A percentile compares a stretch with the other conserved stretches of the same genome.
Evolutionary conservation across 2,113 vertebrate genomes (phyloP).

Genomic region (Chinchilla lanigera): DNA sequence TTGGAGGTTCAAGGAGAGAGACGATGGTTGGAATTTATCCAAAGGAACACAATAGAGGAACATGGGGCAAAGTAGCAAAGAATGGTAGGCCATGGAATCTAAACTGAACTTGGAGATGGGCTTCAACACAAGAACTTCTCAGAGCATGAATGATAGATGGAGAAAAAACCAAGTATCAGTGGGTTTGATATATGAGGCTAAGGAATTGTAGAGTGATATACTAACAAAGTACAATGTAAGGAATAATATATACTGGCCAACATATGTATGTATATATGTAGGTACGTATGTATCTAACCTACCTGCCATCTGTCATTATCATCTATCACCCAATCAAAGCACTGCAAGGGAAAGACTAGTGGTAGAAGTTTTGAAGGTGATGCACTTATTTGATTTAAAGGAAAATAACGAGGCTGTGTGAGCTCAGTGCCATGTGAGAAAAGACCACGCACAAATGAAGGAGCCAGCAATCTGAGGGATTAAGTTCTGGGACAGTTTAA

Average conservation of each 20-base stretch:
- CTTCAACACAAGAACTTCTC: background rate
- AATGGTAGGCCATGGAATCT: background rate
- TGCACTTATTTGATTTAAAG: background rate
- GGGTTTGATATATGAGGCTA: background rate
- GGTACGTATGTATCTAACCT: background rate
- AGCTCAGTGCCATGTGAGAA: background rate
- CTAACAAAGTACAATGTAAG: background rate
- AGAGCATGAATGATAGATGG: background rate
- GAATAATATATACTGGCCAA: background rate
- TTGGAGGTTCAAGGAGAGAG: background rate
- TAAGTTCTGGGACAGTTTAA: background rate
- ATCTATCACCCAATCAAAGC: background rate
- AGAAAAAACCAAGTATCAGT: background rate
- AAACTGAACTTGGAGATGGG: background rate
- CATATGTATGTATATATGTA: background rate
- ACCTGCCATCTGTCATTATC: background rate
- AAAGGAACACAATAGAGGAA: background rate
- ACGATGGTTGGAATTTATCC: background rate
- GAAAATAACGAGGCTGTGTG: background rate
- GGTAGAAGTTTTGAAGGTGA: background rate
- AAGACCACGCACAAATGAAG: background rate
- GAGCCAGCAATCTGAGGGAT: too few species aligned
- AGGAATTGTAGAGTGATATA: background rate
- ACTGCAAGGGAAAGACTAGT: background rate
- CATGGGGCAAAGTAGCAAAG: background rate